Percentiles rank a stretch among this genome's conserved stretches.
These are phyloP conservation scores for Hoplostethus atlanticus DNA, from an alignment of 2,797 vertebrate species.

Conservation along the genomic window DNA sequence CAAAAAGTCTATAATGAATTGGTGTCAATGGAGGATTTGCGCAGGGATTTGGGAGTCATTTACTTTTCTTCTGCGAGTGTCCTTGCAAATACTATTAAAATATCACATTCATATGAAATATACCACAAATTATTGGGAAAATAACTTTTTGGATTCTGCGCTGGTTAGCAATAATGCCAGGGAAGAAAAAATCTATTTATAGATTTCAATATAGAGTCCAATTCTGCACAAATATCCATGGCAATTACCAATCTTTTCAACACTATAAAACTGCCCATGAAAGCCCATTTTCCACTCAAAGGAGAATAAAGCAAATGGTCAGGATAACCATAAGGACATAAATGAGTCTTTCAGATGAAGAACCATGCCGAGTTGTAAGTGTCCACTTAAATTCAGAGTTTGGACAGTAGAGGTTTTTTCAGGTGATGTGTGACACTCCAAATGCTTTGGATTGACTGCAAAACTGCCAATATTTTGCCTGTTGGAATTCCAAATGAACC, in stretches of 20 bases:
- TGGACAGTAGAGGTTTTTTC: slow-evolving; percentile 36
- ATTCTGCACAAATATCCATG: too few relatives aligned
- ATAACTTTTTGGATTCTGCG: too few relatives aligned
- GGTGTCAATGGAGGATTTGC: too few relatives aligned
- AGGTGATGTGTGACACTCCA: slow-evolving; percentile 33
- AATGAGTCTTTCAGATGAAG: slow-evolving; percentile 53
- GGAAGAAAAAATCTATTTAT: not conserved
- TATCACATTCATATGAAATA: too few relatives aligned
- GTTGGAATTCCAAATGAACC: slow-evolving; percentile 36
- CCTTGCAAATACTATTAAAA: too few relatives aligned
- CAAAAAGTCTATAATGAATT: too few relatives aligned
- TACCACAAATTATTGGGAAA: too few relatives aligned
- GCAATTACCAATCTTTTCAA: too few relatives aligned
- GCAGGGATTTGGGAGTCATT: too few relatives aligned
- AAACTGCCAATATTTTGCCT: slow-evolving; percentile 16
- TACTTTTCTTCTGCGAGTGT: too few relatives aligned
- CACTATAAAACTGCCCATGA: too few relatives aligned
- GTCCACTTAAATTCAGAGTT: slow-evolving; percentile 33
- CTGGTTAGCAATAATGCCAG: not conserved
- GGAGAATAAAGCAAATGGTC: slow-evolving; percentile 54
- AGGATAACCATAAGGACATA: slow-evolving; percentile 49
- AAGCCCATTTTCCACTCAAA: slow-evolving; percentile 51
- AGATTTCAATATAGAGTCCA: not conserved
- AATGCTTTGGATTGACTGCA: slow-evolving; percentile 17
- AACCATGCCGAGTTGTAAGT: slow-evolving; percentile 38